Conservation (phyloP, 2,113 vertebrate genomes). For the Zapornia atra region DNA sequence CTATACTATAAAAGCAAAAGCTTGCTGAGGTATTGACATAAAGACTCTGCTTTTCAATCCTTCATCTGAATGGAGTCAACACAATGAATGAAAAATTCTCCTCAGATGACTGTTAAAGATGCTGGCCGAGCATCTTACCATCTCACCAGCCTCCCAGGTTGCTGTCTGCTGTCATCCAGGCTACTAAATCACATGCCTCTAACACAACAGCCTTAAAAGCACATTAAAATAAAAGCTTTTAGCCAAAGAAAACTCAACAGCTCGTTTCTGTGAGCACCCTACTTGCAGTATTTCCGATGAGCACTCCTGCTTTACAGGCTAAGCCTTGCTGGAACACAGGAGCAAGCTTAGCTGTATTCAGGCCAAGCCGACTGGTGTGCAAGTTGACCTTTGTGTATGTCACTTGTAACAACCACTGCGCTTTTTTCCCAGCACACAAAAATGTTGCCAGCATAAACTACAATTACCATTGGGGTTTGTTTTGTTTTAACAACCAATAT, state of each 20-base stretch:
- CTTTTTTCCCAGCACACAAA: background rate
- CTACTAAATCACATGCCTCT: background rate
- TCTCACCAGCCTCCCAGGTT: background rate
- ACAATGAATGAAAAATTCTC: background rate
- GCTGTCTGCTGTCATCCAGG: background rate
- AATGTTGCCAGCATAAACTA: rapidly evolving
- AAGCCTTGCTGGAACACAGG: background rate
- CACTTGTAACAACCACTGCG: background rate
- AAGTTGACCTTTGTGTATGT: background rate
- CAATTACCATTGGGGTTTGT: rapidly evolving
- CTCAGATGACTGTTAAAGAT: background rate
- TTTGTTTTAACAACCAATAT: background rate
- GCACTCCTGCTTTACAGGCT: background rate
- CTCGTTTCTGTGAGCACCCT: background rate
- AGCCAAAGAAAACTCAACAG: background rate
- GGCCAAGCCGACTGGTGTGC: rapidly evolving
- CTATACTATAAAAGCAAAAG: background rate
- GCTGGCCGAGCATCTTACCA: background rate
- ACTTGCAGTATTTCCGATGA: background rate
- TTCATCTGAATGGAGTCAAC: background rate
- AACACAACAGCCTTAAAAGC: background rate
- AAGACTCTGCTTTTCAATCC: background rate
- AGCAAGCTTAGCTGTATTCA: background rate
- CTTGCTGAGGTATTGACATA: background rate
- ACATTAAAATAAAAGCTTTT: background rate